Evolutionary conservation across 2,797 vertebrate species (phyloP), one percentile per base, ranked within the genome.

Genomic region (Thalassophryne amazonica): DNA sequence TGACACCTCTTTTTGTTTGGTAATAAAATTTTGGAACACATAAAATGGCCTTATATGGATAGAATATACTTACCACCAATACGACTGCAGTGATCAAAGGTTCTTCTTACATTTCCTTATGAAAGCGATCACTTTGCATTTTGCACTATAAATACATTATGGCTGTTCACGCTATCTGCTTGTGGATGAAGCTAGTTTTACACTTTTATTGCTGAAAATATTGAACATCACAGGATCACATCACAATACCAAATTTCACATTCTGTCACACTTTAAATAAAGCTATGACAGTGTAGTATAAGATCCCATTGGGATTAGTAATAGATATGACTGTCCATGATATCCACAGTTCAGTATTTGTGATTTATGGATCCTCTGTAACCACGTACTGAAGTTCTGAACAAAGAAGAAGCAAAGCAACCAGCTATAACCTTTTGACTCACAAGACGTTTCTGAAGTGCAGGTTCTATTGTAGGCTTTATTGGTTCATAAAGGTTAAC

Each of bases 1-100:
- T 25, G 69, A 53, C 70, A 31, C 67, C 73, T 75, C 77, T 81
- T 88, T 89, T 85, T 88, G 84, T 84, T 74, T 22, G 60, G 70
- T 76, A 55, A 82, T 86, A 83, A 89, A 86, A 37, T 23, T 58
- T 60, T 53, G 43, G 62, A 49, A 59, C 22, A 16, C 63, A 61
- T 68, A 48, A 50, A 76, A 81, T n/a, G 69, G 35, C 83, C 80
- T 66, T 83, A 82, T 58, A 85, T 81, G 82, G 80, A 5, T 37
- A 28, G 62, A 55, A 53, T 45, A 57, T 27, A 13, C 30, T 81
- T 69, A 33, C 84, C 85, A 77, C 48, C 65, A 78, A 62, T 76
- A 73, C 83, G 87, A 75, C 66, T 47, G 40, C 67, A 19, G 46
- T 39, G 25, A 29, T 60, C 54, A 66, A 60, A 42, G 80, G 76